These are phyloP conservation scores for Imbricaverruca yamaguchii DNA, from an alignment of 2,888 invertebrate species.

Conservation along the genomic window DNA sequence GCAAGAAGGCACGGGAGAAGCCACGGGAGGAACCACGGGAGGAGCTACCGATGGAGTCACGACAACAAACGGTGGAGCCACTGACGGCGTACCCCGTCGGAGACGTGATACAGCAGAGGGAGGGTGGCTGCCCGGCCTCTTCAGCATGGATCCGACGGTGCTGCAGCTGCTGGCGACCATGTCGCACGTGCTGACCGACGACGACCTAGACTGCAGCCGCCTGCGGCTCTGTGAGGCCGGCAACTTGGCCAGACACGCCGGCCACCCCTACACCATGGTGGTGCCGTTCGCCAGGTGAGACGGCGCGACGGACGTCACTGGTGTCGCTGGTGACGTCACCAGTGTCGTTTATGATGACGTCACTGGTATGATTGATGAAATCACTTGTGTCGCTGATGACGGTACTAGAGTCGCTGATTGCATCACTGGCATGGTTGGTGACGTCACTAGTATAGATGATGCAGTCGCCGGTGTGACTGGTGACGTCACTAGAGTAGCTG, in stretches of 20 bases:
- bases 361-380: no score
- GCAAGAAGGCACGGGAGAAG: no score
- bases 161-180: neutral
- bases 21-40: neutral
- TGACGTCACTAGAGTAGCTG: no score
- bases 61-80: neutral
- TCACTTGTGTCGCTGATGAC: no score
- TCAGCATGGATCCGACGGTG: neutral
- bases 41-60: neutral
- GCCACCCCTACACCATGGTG: slow-evolving; percentile 2
- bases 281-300: neutral
- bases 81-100: no score
- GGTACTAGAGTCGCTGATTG: no score
- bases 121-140: neutral
- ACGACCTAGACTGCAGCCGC: neutral
- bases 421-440: no score
- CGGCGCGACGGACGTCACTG: no score
- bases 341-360: no score
- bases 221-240: neutral
- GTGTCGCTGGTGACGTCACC: no score
- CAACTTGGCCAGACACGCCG: neutral
- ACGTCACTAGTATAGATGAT: no score
- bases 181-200: neutral
- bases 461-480: no score
- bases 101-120: neutral